Base-by-base conservation (phyloP, 53 echinoderm and acorn worm species). In the Astropecten irregularis region DNA sequence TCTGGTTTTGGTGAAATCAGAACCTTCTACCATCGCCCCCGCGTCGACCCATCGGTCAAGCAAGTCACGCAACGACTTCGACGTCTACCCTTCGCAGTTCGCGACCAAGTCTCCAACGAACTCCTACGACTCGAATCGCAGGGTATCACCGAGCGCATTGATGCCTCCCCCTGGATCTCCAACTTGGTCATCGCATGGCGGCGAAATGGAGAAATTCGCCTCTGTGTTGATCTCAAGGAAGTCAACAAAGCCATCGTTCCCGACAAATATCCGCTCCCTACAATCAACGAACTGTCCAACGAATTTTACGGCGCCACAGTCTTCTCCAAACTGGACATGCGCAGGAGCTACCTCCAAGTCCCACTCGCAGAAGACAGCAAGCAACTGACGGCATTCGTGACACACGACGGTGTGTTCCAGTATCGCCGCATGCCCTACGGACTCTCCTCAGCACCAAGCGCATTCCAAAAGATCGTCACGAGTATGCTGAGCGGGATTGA, bases 401-500 rank as follows among this genome's bases (percentile, higher is more conserved):
- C 81, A 16, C 87, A 87, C 40, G 81, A 81, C 4, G 71, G 87
- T 16, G 52, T 79, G 33, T 87, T 58, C 32, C 87, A 87, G 46
- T 87, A 87, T 54, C 23, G 50, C 13, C 48, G 73, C 5, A 85
- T 85, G 85, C 85, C 85, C 34, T 85, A 85, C 32, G 85, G 85
- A 8, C 52, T 85, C 19, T 73, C 50, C 29, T 70, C 70, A 16
- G 70, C 70, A 49, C 70, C 49, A 28, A 84, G 87, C 56, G 74
- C 85, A 3, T 85, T 85, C 33, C 85, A 85, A 49, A 85, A 85
- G 38, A 85, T 85, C 22, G 74, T 85, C 20, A 33, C 85, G n/a
- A 73, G 73, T 32, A 47, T 49, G 40, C 63, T 73, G 6, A 31
- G 49, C 9, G 54, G 54, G 19, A 76, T 54, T 18, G 55, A 53